phyloP scores from a whole-genome alignment of 2,888 invertebrate species.

The Parelbella ahira region DNA sequence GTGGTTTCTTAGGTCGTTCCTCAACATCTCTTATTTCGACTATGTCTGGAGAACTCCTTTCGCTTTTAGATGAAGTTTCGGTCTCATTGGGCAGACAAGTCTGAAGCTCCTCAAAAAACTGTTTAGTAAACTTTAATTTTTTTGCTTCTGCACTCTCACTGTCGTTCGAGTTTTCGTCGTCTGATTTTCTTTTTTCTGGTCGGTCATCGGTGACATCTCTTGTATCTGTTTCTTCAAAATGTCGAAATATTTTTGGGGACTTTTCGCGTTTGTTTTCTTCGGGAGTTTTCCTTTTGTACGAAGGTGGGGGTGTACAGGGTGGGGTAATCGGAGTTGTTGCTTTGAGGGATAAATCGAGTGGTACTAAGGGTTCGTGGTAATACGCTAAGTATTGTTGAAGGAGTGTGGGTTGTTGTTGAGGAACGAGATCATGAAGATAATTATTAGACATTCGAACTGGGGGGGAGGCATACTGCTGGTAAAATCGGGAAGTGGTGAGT shows the following conservation, averaged over 20 bases:
- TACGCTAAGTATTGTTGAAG: slow-evolving; percentile 80
- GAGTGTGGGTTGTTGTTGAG: slow-evolving; percentile 67
- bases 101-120: slow-evolving; percentile 68
- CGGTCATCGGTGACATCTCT: slow-evolving; percentile 49
- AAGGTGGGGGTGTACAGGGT: slow-evolving; percentile 87
- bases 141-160: slow-evolving; percentile 70
- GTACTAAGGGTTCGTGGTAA: slow-evolving; percentile 82
- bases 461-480: slow-evolving; percentile 67
- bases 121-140: slow-evolving; percentile 68
- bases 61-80: slow-evolving; percentile 60
- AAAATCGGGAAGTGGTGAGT: slow-evolving; percentile 60
- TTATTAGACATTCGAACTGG: slow-evolving; percentile 61
- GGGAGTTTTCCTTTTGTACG: slow-evolving; percentile 70
- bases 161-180: slow-evolving; percentile 63
- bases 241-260: slow-evolving; percentile 65
- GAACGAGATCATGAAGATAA: slow-evolving; percentile 66
- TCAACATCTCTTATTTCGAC: slow-evolving; percentile 71
- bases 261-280: slow-evolving; percentile 59
- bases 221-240: slow-evolving; percentile 60
- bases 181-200: slow-evolving; percentile 47
- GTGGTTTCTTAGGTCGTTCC: slow-evolving; percentile 69
- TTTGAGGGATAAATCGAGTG: slow-evolving; percentile 89
- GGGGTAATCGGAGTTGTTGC: slow-evolving; percentile 87
- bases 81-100: slow-evolving; percentile 60
- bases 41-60: slow-evolving; percentile 65